Conservation (phyloP, 2,797 vertebrate species). For the Meriones psammophilus region DNA sequence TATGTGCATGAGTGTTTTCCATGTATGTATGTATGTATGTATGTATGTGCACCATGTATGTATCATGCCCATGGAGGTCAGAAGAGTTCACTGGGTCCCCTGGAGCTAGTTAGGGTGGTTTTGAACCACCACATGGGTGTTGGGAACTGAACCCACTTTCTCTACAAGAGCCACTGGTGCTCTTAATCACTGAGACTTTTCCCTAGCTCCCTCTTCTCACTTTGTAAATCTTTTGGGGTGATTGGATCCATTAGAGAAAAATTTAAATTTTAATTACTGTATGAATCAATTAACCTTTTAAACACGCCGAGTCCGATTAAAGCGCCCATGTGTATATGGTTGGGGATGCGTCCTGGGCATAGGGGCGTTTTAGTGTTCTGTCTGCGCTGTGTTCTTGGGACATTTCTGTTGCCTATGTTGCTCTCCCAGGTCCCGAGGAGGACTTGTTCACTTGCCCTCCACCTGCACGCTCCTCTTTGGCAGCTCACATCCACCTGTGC, state of each 20-base stretch:
- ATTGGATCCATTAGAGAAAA: not conserved
- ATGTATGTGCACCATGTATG: not conserved
- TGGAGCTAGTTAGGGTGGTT: not conserved
- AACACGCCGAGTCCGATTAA: not conserved
- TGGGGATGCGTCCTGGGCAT: not conserved
- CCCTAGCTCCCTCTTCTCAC: not conserved
- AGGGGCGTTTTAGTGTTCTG: not conserved
- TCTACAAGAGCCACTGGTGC: not conserved
- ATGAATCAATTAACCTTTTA: not conserved
- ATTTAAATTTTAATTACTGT: constrained; percentile 23
- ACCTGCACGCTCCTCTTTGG: not conserved
- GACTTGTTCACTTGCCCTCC: not conserved
- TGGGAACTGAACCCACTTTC: not conserved
- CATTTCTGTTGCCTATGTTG: not conserved
- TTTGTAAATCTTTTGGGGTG: not conserved
- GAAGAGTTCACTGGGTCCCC: not conserved
- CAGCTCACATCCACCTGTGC: not conserved
- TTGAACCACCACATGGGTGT: not conserved
- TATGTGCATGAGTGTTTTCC: not conserved
- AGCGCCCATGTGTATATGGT: too few species aligned
- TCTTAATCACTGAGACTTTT: not conserved
- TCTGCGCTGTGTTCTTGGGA: not conserved
- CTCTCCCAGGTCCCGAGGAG: not conserved
- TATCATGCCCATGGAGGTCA: not conserved
- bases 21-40: not conserved